Conservation (phyloP, 2,888 invertebrate species). For the Tuta absoluta region DNA sequence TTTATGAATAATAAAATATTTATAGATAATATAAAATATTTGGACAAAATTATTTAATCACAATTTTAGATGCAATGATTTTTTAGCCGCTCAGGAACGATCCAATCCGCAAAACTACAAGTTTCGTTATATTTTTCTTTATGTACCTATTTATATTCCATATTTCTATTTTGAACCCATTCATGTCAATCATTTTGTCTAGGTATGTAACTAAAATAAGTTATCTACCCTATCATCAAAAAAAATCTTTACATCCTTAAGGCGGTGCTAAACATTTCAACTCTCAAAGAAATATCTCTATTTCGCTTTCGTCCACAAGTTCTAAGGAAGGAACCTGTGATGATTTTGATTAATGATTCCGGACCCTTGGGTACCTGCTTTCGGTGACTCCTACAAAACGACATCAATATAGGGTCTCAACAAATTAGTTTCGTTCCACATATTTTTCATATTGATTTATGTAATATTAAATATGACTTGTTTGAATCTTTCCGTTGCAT, state of each 20-base stretch:
- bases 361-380: slow-evolving; percentile 66
- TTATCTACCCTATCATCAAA: neutral
- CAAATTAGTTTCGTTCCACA: slow-evolving; percentile 1
- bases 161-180: too few species aligned
- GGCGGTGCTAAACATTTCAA: slow-evolving; percentile 57
- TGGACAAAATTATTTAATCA: too few species aligned
- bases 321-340: slow-evolving; percentile 60
- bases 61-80: too few species aligned
- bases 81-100: too few species aligned
- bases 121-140: too few species aligned
- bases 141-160: too few species aligned
- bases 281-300: slow-evolving; percentile 58
- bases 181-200: too few species aligned
- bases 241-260: slow-evolving; percentile 44
- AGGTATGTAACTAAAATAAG: neutral
- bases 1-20: too few species aligned
- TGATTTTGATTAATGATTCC: slow-evolving; percentile 71
- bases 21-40: too few species aligned
- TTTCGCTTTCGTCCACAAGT: slow-evolving; percentile 62
- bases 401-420: slow-evolving; percentile 32
- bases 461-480: neutral
- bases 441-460: neutral
- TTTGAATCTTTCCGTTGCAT: too few species aligned
- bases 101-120: too few species aligned
- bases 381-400: slow-evolving; percentile 66